Evolutionary conservation across 2,888 invertebrate species (phyloP).

Genomic region (Coleophora flavipennella): DNA sequence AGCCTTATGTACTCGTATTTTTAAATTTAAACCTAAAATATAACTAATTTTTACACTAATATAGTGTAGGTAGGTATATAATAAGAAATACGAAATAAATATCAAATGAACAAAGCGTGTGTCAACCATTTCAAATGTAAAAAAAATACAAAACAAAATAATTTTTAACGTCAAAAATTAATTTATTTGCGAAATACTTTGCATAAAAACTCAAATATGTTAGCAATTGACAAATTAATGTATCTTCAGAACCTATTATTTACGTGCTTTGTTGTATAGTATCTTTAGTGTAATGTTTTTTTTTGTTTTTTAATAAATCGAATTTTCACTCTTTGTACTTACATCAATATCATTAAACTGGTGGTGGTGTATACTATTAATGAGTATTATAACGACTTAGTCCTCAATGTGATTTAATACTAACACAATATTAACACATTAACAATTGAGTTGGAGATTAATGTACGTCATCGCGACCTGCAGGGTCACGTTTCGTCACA

Average conservation of each 20-base stretch:
- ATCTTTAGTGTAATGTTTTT: too few species aligned
- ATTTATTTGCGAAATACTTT: too few species aligned
- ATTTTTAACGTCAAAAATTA: not conserved
- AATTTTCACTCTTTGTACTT: too few species aligned
- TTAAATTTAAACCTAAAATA: constrained; percentile 22
- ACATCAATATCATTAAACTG: constrained; percentile 14
- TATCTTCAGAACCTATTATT: too few species aligned
- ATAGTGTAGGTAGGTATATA: constrained; percentile 52
- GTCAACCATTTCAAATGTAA: not conserved
- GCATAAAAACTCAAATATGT: too few species aligned
- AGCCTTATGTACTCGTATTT: constrained; percentile 32
- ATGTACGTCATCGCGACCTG: constrained; percentile 11
- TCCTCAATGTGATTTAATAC: constrained; percentile 39
- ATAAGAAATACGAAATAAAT: constrained; percentile 36
- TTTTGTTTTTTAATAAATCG: too few species aligned
- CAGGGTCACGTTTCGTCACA: constrained; percentile 15
- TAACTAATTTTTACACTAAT: constrained; percentile 63
- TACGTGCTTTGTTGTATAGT: too few species aligned
- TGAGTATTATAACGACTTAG: constrained; percentile 61
- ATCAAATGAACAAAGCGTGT: constrained; percentile 16
- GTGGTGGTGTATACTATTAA: constrained; percentile 39
- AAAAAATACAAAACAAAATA: not conserved
- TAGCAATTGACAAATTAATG: too few species aligned
- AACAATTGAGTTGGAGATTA: constrained; percentile 11
- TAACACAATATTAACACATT: constrained; percentile 48